Evolutionary conservation across 2,113 vertebrate genomes (phyloP).

Genomic region (human): GRCh38 chr5:146779501-146780000

Average conservation of each 20-base stretch:
- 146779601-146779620: constrained; percentile 75
- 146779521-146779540: constrained; percentile 68
- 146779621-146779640: constrained; percentile 62
- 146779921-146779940: not conserved
- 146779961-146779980: not conserved
- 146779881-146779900: constrained; percentile 12
- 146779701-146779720: constrained; percentile 61
- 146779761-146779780: constrained; percentile 33
- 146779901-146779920: not conserved
- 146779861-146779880: not conserved
- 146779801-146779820: constrained; percentile 6
- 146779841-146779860: constrained; percentile 35
- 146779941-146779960: not conserved
- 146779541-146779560: constrained; percentile 66
- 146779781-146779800: not conserved
- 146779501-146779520: constrained; percentile 64
- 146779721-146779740: constrained; percentile 51
- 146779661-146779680: constrained; percentile 68
- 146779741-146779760: constrained; percentile 50
- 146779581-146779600: constrained; percentile 82
- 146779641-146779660: constrained; percentile 70
- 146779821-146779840: not conserved
- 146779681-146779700: constrained; percentile 57
- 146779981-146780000: not conserved
- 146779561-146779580: constrained; percentile 71